phyloP scores from a whole-genome alignment of 2,113 vertebrate species.

The Perca flavescens region DNA sequence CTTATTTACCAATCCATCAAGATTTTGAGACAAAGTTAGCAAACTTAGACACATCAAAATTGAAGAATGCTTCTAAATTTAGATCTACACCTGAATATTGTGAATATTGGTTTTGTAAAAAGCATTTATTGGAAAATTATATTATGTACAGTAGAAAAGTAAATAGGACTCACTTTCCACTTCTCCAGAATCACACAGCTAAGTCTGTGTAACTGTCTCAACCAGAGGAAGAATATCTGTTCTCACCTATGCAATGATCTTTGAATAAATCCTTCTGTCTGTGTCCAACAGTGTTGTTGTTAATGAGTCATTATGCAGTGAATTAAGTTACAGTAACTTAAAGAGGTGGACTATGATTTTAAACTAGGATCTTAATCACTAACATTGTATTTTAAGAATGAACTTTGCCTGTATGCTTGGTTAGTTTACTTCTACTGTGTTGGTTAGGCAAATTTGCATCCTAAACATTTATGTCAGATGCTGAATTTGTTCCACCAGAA shows the following conservation, averaged over 20 bases:
- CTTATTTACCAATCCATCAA: neutral
- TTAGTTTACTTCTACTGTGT: neutral
- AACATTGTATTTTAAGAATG: neutral
- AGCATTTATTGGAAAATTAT: no score
- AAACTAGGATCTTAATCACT: neutral
- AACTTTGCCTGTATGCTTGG: no score
- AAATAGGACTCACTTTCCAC: neutral
- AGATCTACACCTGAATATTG: neutral
- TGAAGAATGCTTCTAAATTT: neutral
- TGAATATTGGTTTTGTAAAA: neutral
- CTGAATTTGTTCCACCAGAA: neutral
- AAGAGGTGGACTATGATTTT: no score
- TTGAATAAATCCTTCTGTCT: neutral
- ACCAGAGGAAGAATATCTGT: neutral
- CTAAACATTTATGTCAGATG: neutral
- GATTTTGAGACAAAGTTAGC: neutral
- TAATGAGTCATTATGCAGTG: neutral
- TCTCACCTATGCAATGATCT: neutral
- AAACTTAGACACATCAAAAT: neutral
- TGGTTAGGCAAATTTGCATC: neutral
- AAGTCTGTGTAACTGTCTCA: neutral
- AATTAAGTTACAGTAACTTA: neutral
- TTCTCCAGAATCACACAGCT: neutral
- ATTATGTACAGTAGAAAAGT: neutral
- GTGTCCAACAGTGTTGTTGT: neutral